Conservation (phyloP, 2,888 invertebrate genomes). For the Lithodes maja region DNA sequence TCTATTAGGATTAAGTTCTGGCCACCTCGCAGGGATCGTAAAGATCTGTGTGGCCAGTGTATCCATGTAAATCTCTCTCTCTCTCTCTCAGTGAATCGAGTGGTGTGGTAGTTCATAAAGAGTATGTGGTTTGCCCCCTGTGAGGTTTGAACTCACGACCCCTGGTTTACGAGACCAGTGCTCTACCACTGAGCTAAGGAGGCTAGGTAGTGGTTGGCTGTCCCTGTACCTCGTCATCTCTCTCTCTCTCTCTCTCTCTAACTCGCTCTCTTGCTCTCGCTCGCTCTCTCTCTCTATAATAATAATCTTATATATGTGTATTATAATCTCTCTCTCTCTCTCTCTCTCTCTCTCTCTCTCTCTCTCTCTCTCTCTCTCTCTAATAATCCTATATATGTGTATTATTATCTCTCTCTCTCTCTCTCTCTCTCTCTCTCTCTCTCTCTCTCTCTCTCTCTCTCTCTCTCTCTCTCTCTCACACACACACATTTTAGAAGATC, state of each 20-base stretch:
- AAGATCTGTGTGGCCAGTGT: too few species aligned
- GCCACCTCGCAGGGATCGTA: too few species aligned
- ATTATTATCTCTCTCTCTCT: too few species aligned
- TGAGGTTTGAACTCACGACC: constrained; percentile 81
- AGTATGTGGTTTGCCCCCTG: constrained; percentile 76
- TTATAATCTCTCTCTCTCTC: not conserved
- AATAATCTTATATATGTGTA: not conserved
- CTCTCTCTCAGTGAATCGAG: too few species aligned
- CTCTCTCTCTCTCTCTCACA: not conserved
- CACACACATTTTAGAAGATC: not conserved
- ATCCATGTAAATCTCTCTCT: too few species aligned
- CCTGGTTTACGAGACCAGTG: constrained; percentile 81
- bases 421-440: too few species aligned
- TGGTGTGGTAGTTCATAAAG: too few species aligned
- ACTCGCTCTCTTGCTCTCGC: not conserved
- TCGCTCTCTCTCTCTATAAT: not conserved
- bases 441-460: too few species aligned
- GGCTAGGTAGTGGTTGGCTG: constrained; percentile 24
- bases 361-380: not conserved
- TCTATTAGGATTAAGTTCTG: too few species aligned
- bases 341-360: not conserved
- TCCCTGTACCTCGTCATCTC: too few species aligned
- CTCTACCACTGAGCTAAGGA: constrained; percentile 81
- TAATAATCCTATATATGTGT: too few species aligned
- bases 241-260: not conserved